phyloP scores from a whole-genome alignment of 2,113 vertebrate species.

The Oceanites oceanicus region DNA sequence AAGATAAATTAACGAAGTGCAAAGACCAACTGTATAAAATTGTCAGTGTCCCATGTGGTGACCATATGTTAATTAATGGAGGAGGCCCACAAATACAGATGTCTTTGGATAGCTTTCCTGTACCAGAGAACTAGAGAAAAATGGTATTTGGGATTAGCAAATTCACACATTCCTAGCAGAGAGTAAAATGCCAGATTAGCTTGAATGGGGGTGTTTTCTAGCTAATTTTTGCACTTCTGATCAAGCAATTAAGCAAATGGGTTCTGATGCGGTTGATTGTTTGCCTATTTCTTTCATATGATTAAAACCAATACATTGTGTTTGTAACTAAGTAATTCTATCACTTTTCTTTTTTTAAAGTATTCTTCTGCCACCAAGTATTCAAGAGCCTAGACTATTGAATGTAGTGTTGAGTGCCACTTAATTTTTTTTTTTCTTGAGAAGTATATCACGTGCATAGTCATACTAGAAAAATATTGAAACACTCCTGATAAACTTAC shows the following conservation, averaged over 20 bases:
- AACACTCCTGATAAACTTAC: not conserved
- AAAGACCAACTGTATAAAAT: not conserved
- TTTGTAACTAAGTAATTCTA: not conserved
- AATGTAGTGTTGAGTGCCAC: not conserved
- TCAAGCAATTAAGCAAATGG: not conserved
- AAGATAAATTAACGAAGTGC: not conserved
- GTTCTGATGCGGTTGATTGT: not conserved
- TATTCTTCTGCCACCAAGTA: not conserved
- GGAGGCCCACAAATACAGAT: not conserved
- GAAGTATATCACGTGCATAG: not conserved
- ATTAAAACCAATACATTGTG: not conserved
- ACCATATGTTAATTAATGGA: not conserved
- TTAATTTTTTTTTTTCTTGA: not conserved
- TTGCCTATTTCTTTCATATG: not conserved
- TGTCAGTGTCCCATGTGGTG: not conserved
- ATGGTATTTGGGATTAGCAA: not conserved
- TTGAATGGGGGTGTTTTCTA: not conserved
- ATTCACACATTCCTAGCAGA: not conserved
- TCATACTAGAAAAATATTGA: not conserved
- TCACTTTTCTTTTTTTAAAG: not conserved
- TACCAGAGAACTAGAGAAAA: not conserved
- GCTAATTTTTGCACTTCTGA: not conserved
- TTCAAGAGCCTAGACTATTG: not conserved
- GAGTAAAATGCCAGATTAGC: not conserved
- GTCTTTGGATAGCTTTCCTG: not conserved